These are phyloP conservation scores for Nudaria mundana DNA, from an alignment of 2,888 invertebrate species.

Conservation along the genomic window DNA sequence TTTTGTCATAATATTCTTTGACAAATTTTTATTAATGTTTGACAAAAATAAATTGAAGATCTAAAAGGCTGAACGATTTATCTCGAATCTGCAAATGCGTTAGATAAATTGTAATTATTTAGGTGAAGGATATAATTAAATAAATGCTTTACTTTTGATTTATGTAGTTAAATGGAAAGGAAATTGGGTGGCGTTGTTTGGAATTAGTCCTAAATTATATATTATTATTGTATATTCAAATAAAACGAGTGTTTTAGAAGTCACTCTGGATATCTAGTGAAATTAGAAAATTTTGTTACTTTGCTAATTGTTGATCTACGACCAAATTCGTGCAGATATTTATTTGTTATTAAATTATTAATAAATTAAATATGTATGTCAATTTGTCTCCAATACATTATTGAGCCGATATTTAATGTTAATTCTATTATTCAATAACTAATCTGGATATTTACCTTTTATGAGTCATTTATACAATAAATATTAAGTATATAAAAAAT, in stretches of 20 bases:
- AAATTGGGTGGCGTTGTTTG: slow-evolving; percentile 18
- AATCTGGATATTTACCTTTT: no score
- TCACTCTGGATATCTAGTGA: slow-evolving; percentile 1
- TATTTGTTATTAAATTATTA: slow-evolving; percentile 34
- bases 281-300: slow-evolving; percentile 2
- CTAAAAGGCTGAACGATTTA: slow-evolving; percentile 33
- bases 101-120: slow-evolving; percentile 26
- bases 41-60: slow-evolving; percentile 13
- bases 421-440: no score
- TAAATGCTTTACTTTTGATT: slow-evolving; percentile 27
- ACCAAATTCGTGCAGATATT: slow-evolving; percentile 4
- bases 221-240: slow-evolving; percentile 23
- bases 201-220: slow-evolving; percentile 20
- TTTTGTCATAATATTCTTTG: slow-evolving; percentile 9
- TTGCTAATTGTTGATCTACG: slow-evolving; percentile 1
- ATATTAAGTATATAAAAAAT: no score
- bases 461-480: no score
- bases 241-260: slow-evolving; percentile 21
- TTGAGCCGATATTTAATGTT: no score
- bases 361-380: slow-evolving; percentile 12
- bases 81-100: slow-evolving; percentile 30
- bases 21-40: slow-evolving; percentile 2
- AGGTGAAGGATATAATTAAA: slow-evolving; percentile 30
- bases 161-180: slow-evolving; percentile 27
- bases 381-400: slow-evolving; percentile 16